Conservation (phyloP, 2,797 vertebrate species). For the Ara ararauna region DNA sequence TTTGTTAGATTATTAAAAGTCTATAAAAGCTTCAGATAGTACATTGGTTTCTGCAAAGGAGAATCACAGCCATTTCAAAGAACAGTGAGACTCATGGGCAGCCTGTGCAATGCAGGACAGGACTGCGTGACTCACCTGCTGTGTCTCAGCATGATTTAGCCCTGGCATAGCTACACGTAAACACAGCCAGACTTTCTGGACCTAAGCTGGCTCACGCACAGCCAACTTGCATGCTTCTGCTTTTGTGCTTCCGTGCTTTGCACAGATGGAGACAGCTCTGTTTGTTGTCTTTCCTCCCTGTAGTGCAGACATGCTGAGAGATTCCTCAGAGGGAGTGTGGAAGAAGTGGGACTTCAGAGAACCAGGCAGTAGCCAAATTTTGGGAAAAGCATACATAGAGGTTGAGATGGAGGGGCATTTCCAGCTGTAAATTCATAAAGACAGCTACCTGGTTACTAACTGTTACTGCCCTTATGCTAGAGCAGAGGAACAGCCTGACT, state of each 20-base stretch:
- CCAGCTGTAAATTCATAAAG: not conserved
- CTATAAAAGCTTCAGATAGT: not conserved
- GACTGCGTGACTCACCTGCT: not conserved
- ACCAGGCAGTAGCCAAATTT: not conserved
- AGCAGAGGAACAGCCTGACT: not conserved
- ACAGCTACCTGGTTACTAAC: not conserved
- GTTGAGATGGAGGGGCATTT: not conserved
- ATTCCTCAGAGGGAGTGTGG: not conserved
- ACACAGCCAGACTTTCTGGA: not conserved
- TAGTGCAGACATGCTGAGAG: not conserved
- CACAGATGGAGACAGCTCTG: constrained; percentile 42
- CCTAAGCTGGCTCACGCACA: not conserved
- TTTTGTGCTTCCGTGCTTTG: not conserved
- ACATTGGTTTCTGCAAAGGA: not conserved
- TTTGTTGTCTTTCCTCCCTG: not conserved
- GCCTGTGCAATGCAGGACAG: not conserved
- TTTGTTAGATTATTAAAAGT: not conserved
- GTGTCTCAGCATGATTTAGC: not conserved
- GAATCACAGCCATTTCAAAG: not conserved
- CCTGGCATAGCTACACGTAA: not conserved
- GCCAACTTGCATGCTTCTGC: not conserved
- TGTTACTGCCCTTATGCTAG: not conserved
- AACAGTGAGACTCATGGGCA: not conserved
- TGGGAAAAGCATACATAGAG: not conserved
- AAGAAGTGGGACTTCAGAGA: not conserved